These are phyloP conservation scores for Columba janthina DNA, from an alignment of 2,113 vertebrate genomes.

Conservation along the genomic window DNA sequence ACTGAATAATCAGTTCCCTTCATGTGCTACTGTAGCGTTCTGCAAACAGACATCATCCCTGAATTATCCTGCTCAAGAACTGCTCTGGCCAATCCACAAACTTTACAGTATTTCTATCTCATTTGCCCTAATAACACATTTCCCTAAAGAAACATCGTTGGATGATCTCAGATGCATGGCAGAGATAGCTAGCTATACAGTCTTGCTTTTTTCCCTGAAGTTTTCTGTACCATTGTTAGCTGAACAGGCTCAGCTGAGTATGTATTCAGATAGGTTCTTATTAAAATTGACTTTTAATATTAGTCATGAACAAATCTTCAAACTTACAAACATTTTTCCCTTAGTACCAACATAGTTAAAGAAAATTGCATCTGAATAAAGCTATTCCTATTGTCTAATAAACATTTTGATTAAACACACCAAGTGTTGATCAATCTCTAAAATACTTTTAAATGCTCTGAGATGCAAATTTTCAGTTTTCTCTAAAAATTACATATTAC, in stretches of 20 bases:
- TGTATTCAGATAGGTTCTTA: rapidly evolving
- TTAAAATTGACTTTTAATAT: background rate
- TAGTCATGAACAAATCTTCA: background rate
- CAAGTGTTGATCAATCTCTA: background rate
- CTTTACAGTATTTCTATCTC: background rate
- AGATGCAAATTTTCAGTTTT: background rate
- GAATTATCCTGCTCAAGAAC: background rate
- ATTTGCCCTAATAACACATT: background rate
- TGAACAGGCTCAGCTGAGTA: background rate
- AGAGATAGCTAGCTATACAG: background rate
- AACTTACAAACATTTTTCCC: background rate
- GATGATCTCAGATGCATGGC: background rate
- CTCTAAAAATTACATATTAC: background rate
- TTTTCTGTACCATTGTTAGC: background rate
- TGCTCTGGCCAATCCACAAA: background rate
- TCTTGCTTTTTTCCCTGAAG: background rate
- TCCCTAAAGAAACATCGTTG: background rate
- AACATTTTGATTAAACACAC: background rate
- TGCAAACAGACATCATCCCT: background rate
- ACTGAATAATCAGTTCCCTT: background rate
- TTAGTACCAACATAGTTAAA: background rate
- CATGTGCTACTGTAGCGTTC: background rate
- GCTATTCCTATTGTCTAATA: background rate
- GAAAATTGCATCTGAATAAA: background rate
- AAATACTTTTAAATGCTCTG: background rate